These are phyloP conservation scores for Hemiscyllium ocellatum DNA, from an alignment of 2,113 vertebrate species.

Conservation along the genomic window DNA sequence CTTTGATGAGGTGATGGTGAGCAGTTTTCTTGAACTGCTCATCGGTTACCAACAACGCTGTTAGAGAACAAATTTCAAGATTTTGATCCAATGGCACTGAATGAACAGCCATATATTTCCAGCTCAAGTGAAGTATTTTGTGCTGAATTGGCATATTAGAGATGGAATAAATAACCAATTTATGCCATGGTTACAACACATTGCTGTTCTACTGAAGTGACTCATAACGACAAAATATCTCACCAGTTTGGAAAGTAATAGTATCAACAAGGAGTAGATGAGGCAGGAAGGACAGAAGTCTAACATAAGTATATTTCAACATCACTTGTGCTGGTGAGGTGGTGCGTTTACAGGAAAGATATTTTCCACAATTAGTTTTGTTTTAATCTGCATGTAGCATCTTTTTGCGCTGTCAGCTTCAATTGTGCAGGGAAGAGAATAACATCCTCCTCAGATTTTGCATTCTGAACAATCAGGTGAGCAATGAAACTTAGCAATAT, in stretches of 20 bases:
- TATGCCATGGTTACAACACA: neutral
- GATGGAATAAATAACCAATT: neutral
- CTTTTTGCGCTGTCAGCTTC: neutral
- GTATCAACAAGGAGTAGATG: no score
- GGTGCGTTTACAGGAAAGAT: neutral
- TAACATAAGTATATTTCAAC: neutral
- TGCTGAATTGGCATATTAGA: neutral
- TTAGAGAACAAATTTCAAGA: no score
- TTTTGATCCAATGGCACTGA: no score
- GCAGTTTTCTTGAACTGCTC: no score
- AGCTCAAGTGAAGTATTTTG: no score
- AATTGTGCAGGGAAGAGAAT: neutral
- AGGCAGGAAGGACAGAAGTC: neutral
- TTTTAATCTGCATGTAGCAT: neutral
- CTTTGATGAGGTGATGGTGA: no score
- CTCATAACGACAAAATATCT: neutral
- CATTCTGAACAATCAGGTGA: neutral
- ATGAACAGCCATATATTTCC: no score
- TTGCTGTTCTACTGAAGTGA: neutral
- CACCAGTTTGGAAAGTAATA: neutral
- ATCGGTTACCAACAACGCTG: no score
- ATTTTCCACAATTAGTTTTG: neutral
- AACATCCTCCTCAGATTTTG: neutral
- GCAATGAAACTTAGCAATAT: neutral
- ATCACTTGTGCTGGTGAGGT: neutral